Conservation (phyloP, 1,140 invertebrate genomes). For the Papilio xuthus region DNA sequence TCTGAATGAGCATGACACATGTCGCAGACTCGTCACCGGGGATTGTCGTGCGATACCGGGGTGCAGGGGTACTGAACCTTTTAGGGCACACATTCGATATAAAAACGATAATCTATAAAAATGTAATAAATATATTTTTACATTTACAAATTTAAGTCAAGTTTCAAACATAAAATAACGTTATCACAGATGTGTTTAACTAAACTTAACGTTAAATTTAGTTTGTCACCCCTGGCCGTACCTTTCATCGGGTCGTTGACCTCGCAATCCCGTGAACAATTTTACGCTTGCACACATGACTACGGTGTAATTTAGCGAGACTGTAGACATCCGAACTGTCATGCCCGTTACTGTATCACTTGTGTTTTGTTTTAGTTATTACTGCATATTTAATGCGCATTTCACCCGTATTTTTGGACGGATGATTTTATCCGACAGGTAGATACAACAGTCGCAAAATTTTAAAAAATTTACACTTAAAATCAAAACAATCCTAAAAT, state of each 20-base stretch:
- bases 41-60: constrained; percentile 1
- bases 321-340: constrained; percentile 25
- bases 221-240: constrained; percentile 12
- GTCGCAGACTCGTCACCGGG: constrained; percentile 26
- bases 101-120: neutral
- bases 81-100: neutral
- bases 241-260: constrained; percentile 30
- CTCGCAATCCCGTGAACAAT: constrained; percentile 30
- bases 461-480: neutral
- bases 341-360: constrained; percentile 4
- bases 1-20: constrained; percentile 27
- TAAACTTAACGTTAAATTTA: neutral
- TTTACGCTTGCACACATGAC: constrained; percentile 33
- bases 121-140: neutral
- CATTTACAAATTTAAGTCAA: neutral
- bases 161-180: neutral
- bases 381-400: neutral
- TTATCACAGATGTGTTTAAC: neutral
- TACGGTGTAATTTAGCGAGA: constrained; percentile 37
- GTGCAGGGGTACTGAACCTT: constrained; percentile 4
- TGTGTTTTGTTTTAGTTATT: constrained; percentile 14
- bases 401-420: neutral
- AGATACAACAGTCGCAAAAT: too few relatives aligned
- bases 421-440: neutral
- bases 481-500: neutral